phyloP scores from a whole-genome alignment of 37 sponge, comb jelly and placozoan species.

The Aplysina aerophoba region DNA sequence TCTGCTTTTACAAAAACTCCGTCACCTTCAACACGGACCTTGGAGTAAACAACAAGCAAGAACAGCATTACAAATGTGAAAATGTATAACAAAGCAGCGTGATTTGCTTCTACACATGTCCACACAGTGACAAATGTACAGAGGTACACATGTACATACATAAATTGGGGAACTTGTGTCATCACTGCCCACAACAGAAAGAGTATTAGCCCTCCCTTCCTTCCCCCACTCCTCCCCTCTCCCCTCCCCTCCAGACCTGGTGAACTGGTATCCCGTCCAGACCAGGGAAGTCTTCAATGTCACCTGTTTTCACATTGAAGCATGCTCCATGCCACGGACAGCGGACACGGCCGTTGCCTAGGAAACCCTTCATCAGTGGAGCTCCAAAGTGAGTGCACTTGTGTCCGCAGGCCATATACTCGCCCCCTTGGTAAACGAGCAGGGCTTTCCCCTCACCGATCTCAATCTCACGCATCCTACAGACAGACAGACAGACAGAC shows the following conservation, averaged over 20 bases:
- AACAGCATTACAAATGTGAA: neutral
- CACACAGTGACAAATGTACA: too few relatives aligned
- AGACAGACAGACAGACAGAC: neutral
- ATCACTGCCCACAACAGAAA: too few relatives aligned
- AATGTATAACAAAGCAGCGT: too few relatives aligned
- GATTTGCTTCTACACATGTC: too few relatives aligned
- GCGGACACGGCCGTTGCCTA: constrained; percentile 81
- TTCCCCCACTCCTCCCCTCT: too few relatives aligned
- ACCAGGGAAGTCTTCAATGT: constrained; percentile 96
- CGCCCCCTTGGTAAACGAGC: constrained; percentile 81
- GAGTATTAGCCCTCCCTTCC: too few relatives aligned
- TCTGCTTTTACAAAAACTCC: constrained; percentile 64
- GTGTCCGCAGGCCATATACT: constrained; percentile 71
- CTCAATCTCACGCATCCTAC: constrained; percentile 84
- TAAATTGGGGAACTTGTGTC: too few relatives aligned
- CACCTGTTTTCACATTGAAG: constrained; percentile 87
- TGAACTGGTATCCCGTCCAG: constrained; percentile 76
- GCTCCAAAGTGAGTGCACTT: constrained; percentile 96
- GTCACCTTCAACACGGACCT: constrained; percentile 66
- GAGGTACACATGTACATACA: too few relatives aligned
- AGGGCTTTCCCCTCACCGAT: constrained; percentile 72
- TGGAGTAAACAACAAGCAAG: neutral
- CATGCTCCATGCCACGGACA: constrained; percentile 99
- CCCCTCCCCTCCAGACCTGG: constrained; percentile 8
- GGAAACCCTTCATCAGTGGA: constrained; percentile 87